Conservation (phyloP, 2,888 invertebrate genomes). For the Oligia strigilis region DNA sequence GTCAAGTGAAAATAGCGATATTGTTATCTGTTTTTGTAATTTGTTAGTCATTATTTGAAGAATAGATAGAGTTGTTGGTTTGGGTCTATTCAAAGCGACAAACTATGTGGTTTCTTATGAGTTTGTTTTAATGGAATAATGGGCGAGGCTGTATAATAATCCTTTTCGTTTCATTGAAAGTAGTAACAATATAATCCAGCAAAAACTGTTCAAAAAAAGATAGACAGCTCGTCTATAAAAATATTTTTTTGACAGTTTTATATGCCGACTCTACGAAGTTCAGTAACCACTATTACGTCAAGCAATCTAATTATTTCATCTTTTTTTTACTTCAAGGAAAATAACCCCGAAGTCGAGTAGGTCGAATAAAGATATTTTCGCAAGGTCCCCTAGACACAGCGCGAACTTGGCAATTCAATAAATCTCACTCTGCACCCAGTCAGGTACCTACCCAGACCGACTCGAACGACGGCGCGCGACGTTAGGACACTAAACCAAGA, state of each 20-base stretch:
- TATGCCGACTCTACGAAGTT: conserved; percentile 28
- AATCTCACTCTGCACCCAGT: conserved; percentile 55
- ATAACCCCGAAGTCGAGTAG: conserved; percentile 69
- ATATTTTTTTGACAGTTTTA: conserved; percentile 43
- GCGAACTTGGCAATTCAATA: conserved; percentile 58
- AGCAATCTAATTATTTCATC: conserved; percentile 24
- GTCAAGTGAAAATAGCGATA: conserved; percentile 55
- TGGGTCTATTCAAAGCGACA: conserved; percentile 7
- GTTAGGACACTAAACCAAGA: conserved; percentile 62
- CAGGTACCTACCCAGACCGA: conserved; percentile 54
- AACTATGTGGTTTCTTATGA: conserved; percentile 1
- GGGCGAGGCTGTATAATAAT: neutral
- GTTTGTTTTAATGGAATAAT: neutral
- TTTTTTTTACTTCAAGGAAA: conserved; percentile 54
- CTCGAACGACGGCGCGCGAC: conserved; percentile 33
- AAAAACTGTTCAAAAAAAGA: conserved; percentile 24
- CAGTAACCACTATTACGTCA: conserved; percentile 33
- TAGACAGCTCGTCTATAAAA: conserved; percentile 21
- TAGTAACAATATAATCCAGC: conserved; percentile 14
- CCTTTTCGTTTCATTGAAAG: neutral
- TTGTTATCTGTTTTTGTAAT: conserved; percentile 52
- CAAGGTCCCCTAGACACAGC: conserved; percentile 70
- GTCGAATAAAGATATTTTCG: conserved; percentile 70
- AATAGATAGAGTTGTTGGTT: conserved; percentile 34
- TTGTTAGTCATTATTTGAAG: conserved; percentile 30